Percentiles rank a stretch among this genome's conserved stretches.
These are phyloP conservation scores for Numida meleagris DNA, from an alignment of 2,113 vertebrate genomes.

Conservation along the genomic window DNA sequence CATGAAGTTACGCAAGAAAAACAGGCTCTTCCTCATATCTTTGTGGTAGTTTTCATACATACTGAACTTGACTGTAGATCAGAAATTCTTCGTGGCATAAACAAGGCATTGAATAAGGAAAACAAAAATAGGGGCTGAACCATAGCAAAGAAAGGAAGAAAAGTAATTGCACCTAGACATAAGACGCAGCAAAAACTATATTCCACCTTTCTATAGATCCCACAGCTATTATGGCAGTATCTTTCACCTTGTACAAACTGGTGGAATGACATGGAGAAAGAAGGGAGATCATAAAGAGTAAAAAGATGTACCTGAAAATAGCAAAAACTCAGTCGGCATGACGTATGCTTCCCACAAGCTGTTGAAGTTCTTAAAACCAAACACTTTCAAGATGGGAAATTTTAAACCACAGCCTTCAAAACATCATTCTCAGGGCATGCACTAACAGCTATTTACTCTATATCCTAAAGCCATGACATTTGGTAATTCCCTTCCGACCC, in stretches of 20 bases:
- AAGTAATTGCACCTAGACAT: neutral
- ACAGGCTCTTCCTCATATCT: neutral
- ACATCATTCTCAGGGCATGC: neutral
- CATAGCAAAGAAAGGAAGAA: neutral
- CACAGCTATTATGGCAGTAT: neutral
- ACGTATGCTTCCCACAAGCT: fast-evolving
- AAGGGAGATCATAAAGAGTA: neutral
- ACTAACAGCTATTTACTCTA: neutral
- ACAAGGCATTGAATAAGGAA: neutral
- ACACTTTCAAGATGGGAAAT: neutral
- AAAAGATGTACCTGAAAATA: neutral
- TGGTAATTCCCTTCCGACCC: fast-evolving
- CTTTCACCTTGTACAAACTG: neutral
- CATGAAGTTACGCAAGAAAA: neutral
- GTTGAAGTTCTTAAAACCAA: neutral
- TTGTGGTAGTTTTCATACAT: neutral
- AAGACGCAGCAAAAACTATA: neutral
- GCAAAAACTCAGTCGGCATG: neutral
- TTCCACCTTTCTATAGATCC: neutral
- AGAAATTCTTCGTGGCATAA: neutral
- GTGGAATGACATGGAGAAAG: neutral
- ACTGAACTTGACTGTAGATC: neutral
- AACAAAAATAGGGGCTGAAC: neutral
- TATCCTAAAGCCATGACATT: neutral
- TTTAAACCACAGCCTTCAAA: neutral